These are phyloP conservation scores for Heliocidaris erythrogramma DNA, from an alignment of 35 echinoderm and acorn worm genomes.

Conservation along the genomic window DNA sequence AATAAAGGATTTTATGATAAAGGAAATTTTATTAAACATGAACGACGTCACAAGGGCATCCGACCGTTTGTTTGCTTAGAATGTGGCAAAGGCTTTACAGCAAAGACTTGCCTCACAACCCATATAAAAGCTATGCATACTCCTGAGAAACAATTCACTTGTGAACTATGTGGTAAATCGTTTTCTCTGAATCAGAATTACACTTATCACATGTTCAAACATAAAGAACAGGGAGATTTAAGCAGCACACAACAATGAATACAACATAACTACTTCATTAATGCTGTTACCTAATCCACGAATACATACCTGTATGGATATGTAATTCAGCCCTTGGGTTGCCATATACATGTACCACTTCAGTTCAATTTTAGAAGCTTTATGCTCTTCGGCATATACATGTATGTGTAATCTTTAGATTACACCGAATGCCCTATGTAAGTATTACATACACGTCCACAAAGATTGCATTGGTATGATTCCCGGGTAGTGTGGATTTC, in stretches of 20 bases:
- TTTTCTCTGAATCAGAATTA: conserved; percentile 51
- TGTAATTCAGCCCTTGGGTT: too few species aligned
- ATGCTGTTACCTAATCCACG: too few species aligned
- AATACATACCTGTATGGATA: too few species aligned
- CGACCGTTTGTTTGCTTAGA: conserved; percentile 67
- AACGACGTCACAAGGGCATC: conserved; percentile 28
- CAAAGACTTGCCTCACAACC: conserved; percentile 66
- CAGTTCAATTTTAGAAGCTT: too few species aligned
- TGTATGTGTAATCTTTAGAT: too few species aligned
- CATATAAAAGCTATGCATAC: conserved; percentile 56
- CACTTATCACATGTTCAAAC: neutral
- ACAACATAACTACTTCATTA: too few species aligned
- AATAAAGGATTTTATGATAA: conserved; percentile 42
- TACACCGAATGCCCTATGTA: too few species aligned
- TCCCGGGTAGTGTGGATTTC: too few species aligned
- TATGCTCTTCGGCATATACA: too few species aligned
- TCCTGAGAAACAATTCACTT: conserved; percentile 49
- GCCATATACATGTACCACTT: too few species aligned
- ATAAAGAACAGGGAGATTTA: neutral
- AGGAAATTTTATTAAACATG: conserved; percentile 28
- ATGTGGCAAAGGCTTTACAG: conserved; percentile 74
- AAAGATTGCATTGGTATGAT: too few species aligned
- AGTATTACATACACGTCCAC: too few species aligned
- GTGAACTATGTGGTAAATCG: conserved; percentile 51
- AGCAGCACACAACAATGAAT: neutral